Conservation (phyloP, 1,140 invertebrate species). For the Parasteatoda tepidariorum region DNA sequence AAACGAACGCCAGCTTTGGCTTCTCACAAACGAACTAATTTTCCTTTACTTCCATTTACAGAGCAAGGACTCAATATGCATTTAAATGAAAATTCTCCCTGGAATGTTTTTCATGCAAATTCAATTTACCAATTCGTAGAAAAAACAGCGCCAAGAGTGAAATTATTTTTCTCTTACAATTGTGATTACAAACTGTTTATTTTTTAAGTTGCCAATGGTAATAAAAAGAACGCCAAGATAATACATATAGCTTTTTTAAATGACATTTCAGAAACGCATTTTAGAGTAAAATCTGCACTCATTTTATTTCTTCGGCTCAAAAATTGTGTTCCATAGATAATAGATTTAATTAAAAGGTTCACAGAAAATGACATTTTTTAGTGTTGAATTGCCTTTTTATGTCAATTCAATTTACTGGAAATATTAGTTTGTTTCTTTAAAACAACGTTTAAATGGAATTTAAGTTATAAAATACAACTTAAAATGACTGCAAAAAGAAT, state of each 20-base stretch:
- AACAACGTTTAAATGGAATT: not conserved
- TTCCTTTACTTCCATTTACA: conserved; percentile 15
- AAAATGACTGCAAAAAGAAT: not conserved
- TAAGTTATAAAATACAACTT: conserved; percentile 20
- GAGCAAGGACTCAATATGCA: conserved; percentile 50
- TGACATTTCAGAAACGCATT: not conserved
- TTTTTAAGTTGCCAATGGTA: not conserved
- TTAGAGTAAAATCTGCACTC: conserved; percentile 15
- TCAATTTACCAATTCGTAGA: conserved; percentile 46
- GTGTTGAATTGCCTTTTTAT: conserved; percentile 1
- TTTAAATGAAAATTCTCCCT: conserved; percentile 38
- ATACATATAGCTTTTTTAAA: conserved; percentile 33
- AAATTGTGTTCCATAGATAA: conserved; percentile 18
- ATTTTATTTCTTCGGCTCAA: not conserved
- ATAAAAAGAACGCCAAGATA: conserved; percentile 21
- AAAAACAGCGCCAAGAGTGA: not conserved
- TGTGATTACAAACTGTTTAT: conserved; percentile 53
- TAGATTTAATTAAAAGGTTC: conserved; percentile 43
- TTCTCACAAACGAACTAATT: conserved; percentile 24
- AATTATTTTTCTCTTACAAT: conserved; percentile 10
- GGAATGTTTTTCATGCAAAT: conserved; percentile 17
- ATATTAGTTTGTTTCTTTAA: conserved; percentile 5
- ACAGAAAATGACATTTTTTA: conserved; percentile 24
- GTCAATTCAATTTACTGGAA: conserved; percentile 13
- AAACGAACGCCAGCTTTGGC: not conserved